Evolutionary conservation across 2,888 invertebrate species (phyloP).

Genomic region (Meganola albula): DNA sequence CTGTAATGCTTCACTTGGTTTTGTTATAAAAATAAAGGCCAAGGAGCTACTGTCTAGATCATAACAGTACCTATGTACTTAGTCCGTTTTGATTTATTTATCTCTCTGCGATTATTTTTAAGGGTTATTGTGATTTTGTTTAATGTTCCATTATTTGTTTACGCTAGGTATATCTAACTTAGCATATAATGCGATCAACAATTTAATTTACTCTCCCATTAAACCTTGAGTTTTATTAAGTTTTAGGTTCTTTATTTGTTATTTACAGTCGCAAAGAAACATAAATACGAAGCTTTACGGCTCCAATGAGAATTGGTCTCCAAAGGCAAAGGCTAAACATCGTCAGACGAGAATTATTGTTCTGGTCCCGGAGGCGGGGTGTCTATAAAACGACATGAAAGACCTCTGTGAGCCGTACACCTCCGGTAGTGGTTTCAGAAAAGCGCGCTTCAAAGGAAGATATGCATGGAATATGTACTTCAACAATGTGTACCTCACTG

Average conservation of each 20-base stretch:
- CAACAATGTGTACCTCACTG: constrained; percentile 7
- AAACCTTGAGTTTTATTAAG: background rate
- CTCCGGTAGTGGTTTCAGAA: constrained; percentile 24
- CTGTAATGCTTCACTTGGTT: too few species aligned
- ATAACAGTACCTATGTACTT: too few species aligned
- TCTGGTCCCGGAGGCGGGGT: constrained; percentile 19
- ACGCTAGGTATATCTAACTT: too few species aligned
- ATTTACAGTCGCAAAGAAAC: constrained; percentile 9
- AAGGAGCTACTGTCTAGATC: too few species aligned
- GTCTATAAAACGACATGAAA: constrained; percentile 33
- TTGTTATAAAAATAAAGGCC: too few species aligned
- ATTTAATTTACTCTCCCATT: too few species aligned
- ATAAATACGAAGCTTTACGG: constrained; percentile 18
- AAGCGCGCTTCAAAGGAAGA: constrained; percentile 31
- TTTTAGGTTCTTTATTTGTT: background rate
- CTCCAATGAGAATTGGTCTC: constrained; percentile 17
- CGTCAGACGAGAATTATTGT: constrained; percentile 17
- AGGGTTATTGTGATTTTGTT: too few species aligned
- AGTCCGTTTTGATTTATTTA: too few species aligned
- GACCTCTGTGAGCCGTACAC: constrained; percentile 25
- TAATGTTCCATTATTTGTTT: too few species aligned
- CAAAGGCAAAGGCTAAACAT: constrained; percentile 25
- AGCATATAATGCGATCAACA: too few species aligned
- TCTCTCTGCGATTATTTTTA: too few species aligned
- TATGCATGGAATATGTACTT: constrained; percentile 26